Evolutionary conservation across 2,797 vertebrate species (phyloP).

Genomic region (Moxostoma hubbsi): DNA sequence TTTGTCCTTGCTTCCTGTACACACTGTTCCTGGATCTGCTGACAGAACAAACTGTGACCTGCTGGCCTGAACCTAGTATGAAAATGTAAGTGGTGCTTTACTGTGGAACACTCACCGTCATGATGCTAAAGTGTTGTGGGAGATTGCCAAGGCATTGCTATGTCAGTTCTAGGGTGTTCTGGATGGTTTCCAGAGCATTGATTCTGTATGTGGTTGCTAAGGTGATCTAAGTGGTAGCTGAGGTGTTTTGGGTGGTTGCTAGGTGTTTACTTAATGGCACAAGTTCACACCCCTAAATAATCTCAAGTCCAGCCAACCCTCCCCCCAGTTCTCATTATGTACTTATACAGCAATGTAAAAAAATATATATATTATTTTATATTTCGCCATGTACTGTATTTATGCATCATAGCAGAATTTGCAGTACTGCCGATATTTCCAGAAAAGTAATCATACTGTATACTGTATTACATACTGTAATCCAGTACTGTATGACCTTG

Average conservation of each 20-base stretch:
- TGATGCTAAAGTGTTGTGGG: not conserved
- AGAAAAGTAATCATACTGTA: too few species aligned
- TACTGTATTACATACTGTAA: too few species aligned
- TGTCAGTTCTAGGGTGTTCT: not conserved
- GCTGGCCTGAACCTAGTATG: not conserved
- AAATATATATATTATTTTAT: not conserved
- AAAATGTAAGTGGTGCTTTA: not conserved
- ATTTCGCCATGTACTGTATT: not conserved
- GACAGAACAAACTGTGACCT: not conserved
- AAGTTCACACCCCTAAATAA: too few species aligned
- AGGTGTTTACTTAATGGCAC: not conserved
- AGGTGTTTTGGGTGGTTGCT: not conserved
- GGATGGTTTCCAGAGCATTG: not conserved
- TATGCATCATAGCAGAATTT: too few species aligned
- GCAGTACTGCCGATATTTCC: too few species aligned
- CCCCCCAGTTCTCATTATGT: too few species aligned
- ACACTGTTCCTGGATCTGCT: constrained; percentile 14
- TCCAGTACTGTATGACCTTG: too few species aligned
- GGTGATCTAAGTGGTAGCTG: too few species aligned
- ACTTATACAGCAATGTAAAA: too few species aligned
- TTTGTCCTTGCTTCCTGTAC: constrained; percentile 8
- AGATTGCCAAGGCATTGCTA: not conserved
- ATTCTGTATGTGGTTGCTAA: too few species aligned
- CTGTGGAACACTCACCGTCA: not conserved
- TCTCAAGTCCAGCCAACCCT: not conserved